Base-by-base conservation (phyloP, 2,113 vertebrate genomes). In the Aptenodytes patagonicus region DNA sequence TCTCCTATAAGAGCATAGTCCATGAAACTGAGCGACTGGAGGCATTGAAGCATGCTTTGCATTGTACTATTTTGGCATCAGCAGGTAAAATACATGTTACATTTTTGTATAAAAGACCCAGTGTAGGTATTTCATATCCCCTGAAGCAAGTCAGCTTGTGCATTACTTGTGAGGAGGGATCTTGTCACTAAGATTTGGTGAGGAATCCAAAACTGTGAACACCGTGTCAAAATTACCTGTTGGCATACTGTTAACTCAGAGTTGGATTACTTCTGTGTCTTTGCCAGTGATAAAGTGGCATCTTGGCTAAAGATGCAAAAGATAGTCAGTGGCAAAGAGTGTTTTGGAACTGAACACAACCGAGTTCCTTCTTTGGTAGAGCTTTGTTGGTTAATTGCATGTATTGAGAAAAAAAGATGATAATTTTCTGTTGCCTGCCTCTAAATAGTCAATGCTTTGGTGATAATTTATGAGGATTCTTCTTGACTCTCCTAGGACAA, bases 1-100 rank as follows among this genome's bases (percentile, higher is more conserved):
- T 99, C 51, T 99, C 99, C 6, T 99, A 99, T 90, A 99, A 99
- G 95, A 99, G 99, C 66, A 99, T 99, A 62, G 99, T 99, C 69
- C 99, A 99, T 9, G 99, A 99, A 97, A 99, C 94, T 5, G 99
- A 99, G 94, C 98, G 99, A 24, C 98, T 99, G 87, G 99, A 99
- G 96, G 99, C 99, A 28, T 57, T 99, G 96, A 99, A 99, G 49
- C 99, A 99, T 31, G 99, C 99, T 32, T 98, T 99, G 81, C 99
- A 99, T 96, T 99, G 99, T 96, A 99, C 99, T 87, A 99, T 99
- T 95, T 97, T 99, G 94, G 99, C 99, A 60, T 99, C 99, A 78
- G 99, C 99, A 99, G 99, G 99, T 99, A 99, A 96, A 89, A 81
- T 36, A 6, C 60, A 25, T 2, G 1, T 51, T 54, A 38, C 15